A percentile compares a stretch with the other conserved stretches of the same genome.
Conservation (phyloP, 2,797 vertebrate species). For the Etheostoma perlongum region DNA sequence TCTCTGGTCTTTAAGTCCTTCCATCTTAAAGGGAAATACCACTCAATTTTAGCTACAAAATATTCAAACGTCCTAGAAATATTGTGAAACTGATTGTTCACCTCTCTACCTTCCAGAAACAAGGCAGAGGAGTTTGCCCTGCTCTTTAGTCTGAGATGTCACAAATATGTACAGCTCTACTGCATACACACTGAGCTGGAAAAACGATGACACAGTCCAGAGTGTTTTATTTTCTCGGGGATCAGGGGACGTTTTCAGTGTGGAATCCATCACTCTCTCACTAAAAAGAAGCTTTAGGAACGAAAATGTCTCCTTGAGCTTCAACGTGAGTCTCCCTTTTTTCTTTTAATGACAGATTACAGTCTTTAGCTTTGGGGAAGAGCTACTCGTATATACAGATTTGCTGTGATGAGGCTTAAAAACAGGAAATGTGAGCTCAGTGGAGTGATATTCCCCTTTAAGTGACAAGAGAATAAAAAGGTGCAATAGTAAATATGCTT, state of each 20-base stretch:
- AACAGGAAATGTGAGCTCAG: conserved; percentile 57
- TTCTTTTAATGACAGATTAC: conserved; percentile 55
- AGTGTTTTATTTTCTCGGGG: conserved; percentile 77
- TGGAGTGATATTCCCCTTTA: conserved; percentile 64
- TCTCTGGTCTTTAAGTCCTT: conserved; percentile 38
- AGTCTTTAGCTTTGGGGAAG: conserved; percentile 55
- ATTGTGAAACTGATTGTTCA: conserved; percentile 16
- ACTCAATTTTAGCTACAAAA: conserved; percentile 45
- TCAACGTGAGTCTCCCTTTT: conserved; percentile 55
- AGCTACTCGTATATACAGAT: conserved; percentile 63
- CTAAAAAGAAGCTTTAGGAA: conserved; percentile 67
- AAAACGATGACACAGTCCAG: conserved; percentile 72
- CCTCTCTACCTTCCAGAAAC: conserved; percentile 33
- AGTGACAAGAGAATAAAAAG: conserved; percentile 48
- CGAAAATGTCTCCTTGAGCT: conserved; percentile 53
- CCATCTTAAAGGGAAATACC: conserved; percentile 59
- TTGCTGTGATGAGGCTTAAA: conserved; percentile 41
- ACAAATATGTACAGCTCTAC: conserved; percentile 64
- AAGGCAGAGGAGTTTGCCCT: conserved; percentile 46
- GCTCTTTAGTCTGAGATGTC: conserved; percentile 51
- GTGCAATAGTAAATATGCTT: conserved; percentile 66
- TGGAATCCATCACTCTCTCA: conserved; percentile 75
- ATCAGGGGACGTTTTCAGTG: conserved; percentile 73
- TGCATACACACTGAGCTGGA: conserved; percentile 57
- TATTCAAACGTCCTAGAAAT: conserved; percentile 16